Evolutionary conservation across 1,140 invertebrate species (phyloP), one percentile per base, ranked within the genome.

Genomic region (Zaprionus taronus): DNA sequence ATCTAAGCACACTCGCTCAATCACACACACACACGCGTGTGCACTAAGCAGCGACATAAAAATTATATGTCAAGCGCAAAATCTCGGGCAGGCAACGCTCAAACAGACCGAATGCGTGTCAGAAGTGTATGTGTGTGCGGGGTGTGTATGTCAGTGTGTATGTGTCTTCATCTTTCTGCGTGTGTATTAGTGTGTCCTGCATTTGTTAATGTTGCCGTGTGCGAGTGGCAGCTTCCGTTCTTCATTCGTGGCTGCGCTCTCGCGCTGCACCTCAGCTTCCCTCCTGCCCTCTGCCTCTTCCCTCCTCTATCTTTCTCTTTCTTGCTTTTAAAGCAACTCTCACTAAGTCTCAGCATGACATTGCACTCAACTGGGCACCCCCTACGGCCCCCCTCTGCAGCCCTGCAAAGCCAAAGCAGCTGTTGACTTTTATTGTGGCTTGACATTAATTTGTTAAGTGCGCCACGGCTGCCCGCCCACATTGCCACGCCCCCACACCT

Each of bases 391-490:
- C n/a, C 49, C 15, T 14, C 26, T 34, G 31, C 31, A 11, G 38
- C 28, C 77, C 55, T n/a, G 34, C 56, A 57, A 70, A 57, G 65
- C 31, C 62, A 83, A 85, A 80, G 72, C 85, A 90, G 85, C 85
- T 90, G 85, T 90, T 90, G 85, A 90, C 79, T 90, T 90, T 90
- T 90, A 90, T 90, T 90, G 85, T 90, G 85, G 85, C 85, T 85
- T 90, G 85, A 90, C 85, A 90, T 90, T 90, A 90, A 90, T 90
- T 90, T 90, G 85, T 90, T 90, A 90, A 90, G 85, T 90, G 85
- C 85, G 71, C 72, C 81, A 72, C 57, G 70, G 72, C 69, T 71
- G 62, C 64, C 38, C 63, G 6, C 41, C 62, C 55, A 26, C 15
- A 9, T 26, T 41, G 31, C 38, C 63, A 24, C 36, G 38, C 47